Percentiles rank a stretch among this genome's conserved stretches.
These are phyloP conservation scores for Teleiodes luculella DNA, from an alignment of 2,888 invertebrate genomes.

Conservation along the genomic window DNA sequence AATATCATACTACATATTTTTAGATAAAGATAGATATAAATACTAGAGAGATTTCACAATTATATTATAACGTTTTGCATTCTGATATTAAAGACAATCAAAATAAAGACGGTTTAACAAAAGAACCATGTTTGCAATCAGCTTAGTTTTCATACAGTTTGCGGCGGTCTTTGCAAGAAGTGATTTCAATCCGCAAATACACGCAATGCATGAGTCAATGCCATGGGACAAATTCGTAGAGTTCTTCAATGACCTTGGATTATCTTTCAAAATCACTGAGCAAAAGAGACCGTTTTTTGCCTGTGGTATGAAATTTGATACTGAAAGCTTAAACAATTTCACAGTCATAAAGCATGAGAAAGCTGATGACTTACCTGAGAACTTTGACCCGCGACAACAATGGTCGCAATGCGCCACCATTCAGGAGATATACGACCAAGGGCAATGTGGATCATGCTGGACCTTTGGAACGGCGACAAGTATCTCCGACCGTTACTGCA, in stretches of 20 bases:
- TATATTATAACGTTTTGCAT: too few relatives aligned
- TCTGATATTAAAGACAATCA: too few relatives aligned
- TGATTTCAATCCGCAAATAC: background rate
- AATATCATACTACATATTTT: too few relatives aligned
- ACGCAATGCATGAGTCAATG: background rate
- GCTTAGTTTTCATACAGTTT: background rate
- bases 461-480: constrained; percentile 89
- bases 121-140: background rate
- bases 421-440: constrained; percentile 85
- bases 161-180: background rate
- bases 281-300: background rate
- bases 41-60: too few relatives aligned
- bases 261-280: background rate
- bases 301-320: background rate
- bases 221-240: background rate
- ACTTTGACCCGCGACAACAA: constrained; percentile 85
- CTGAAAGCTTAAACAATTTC: background rate
- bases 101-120: too few relatives aligned
- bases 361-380: constrained; percentile 78
- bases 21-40: too few relatives aligned
- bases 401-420: constrained; percentile 90
- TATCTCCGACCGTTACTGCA: constrained; percentile 89
- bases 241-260: background rate
- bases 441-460: constrained; percentile 92
- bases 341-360: background rate